Percentiles rank a stretch among this genome's conserved stretches.
These are phyloP conservation scores for Synanceia verrucosa DNA, from an alignment of 2,797 vertebrate genomes.

Conservation along the genomic window DNA sequence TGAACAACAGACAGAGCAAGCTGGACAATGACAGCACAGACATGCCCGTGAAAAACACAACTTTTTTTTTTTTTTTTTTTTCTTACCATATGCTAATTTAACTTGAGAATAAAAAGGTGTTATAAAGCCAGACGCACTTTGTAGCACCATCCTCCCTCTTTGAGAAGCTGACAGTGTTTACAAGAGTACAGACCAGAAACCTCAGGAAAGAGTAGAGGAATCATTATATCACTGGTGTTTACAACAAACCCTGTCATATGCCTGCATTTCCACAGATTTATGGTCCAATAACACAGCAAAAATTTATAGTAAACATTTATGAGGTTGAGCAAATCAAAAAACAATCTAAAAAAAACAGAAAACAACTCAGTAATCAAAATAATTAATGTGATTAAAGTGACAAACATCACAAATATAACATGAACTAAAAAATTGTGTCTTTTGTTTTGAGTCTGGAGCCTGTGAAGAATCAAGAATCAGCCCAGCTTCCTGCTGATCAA, in stretches of 20 bases:
- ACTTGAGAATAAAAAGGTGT: not conserved
- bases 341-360: not conserved
- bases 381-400: not conserved
- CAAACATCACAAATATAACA: not conserved
- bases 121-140: not conserved
- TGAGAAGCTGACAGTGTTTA: constrained; percentile 32
- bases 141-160: constrained; percentile 3
- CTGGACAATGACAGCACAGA: not conserved
- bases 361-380: not conserved
- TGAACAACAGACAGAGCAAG: not conserved
- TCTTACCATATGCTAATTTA: constrained; percentile 6
- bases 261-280: not conserved
- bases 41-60: not conserved
- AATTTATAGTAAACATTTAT: not conserved
- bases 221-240: constrained; percentile 15
- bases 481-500: constrained; percentile 19
- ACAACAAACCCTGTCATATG: not conserved
- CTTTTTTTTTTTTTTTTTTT: no score
- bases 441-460: not conserved
- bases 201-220: constrained; percentile 9
- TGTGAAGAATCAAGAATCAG: constrained; percentile 26
- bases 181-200: not conserved
- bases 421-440: not conserved
- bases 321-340: not conserved
- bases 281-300: not conserved